Conservation (phyloP, 92 coral and sea anemone genomes). For the Epizoanthus illoricatus region DNA sequence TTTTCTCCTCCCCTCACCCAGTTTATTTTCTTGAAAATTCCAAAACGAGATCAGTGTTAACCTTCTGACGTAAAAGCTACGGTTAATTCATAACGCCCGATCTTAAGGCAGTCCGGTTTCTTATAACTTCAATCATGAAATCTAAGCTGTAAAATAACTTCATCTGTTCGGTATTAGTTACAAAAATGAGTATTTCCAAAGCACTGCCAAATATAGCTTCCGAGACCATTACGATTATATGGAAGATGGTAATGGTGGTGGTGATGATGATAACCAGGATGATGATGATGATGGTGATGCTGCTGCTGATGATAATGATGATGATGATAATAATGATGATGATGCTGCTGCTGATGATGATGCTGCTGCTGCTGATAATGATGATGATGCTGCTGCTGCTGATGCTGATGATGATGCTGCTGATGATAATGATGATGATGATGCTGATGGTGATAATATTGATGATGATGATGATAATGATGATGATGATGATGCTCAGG, state of each 20-base stretch:
- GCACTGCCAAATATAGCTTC: no score
- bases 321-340: slow-evolving; percentile 5
- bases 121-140: no score
- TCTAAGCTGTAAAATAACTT: no score
- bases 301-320: neutral
- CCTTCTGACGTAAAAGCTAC: no score
- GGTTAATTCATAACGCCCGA: no score
- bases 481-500: neutral
- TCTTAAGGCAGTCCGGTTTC: no score
- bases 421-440: neutral
- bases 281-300: slow-evolving; percentile 9
- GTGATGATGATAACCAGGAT: slow-evolving; percentile 1
- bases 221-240: no score
- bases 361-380: neutral
- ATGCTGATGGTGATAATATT: neutral
- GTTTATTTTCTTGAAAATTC: no score
- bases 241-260: neutral
- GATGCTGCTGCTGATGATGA: neutral
- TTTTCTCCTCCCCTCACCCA: no score
- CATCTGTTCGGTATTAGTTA: no score
- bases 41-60: no score
- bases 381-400: neutral
- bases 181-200: no score
- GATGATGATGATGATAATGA: neutral
- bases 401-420: neutral